Conservation (phyloP, 2,888 invertebrate genomes). For the Brachynemurus nebulosus region DNA sequence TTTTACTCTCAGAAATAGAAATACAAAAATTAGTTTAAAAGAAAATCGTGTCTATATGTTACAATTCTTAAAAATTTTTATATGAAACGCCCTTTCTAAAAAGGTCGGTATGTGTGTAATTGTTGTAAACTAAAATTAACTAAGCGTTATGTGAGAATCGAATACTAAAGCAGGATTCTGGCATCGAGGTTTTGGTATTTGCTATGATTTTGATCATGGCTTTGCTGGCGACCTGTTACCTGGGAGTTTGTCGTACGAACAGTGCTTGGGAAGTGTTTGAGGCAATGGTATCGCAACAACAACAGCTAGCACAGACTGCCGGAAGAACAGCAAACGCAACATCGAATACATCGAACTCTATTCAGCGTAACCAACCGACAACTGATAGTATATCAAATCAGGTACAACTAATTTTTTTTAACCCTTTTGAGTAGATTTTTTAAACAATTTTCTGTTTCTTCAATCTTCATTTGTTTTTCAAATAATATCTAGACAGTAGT, state of each 20-base stretch:
- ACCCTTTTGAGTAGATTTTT: too few relatives aligned
- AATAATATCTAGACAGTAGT: too few relatives aligned
- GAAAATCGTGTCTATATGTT: too few relatives aligned
- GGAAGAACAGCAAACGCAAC: conserved; percentile 13
- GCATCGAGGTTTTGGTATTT: conserved; percentile 47
- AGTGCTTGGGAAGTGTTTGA: conserved; percentile 18
- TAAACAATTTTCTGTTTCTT: too few relatives aligned
- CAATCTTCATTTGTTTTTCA: too few relatives aligned
- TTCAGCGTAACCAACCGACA: conserved; percentile 33
- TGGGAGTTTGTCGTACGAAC: conserved; percentile 2
- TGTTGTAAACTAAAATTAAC: too few relatives aligned
- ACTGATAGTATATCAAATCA: conserved; percentile 22
- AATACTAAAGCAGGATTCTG: conserved; percentile 31
- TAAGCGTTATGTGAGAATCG: conserved; percentile 21
- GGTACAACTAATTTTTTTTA: too few relatives aligned
- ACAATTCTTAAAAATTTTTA: too few relatives aligned
- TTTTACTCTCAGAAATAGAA: too few relatives aligned
- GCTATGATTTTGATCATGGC: conserved; percentile 24
- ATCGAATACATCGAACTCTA: conserved; percentile 14
- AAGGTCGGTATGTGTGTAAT: too few relatives aligned
- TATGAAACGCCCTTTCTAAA: too few relatives aligned
- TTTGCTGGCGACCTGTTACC: conserved; percentile 2
- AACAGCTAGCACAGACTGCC: conserved; percentile 41
- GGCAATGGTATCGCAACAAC: conserved; percentile 34
- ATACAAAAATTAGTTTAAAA: too few relatives aligned